Evolutionary conservation across 2,888 invertebrate genomes (phyloP).

Genomic region (Sipha maydis): DNA sequence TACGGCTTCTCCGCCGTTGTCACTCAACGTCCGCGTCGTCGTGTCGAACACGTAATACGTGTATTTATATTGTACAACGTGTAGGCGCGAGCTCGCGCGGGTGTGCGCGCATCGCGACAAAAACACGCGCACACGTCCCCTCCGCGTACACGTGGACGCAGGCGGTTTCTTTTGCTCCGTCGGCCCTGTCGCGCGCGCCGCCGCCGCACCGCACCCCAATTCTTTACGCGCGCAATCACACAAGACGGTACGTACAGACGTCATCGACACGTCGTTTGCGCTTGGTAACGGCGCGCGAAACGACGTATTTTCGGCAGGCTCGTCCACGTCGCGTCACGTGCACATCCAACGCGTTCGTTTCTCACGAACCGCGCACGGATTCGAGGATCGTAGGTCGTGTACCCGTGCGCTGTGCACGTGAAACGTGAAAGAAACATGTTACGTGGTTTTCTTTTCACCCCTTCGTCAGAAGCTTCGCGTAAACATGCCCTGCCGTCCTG

Average conservation of each 20-base stretch:
- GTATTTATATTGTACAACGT: background rate
- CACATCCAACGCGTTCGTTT: too few relatives aligned
- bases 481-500: too few relatives aligned
- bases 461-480: too few relatives aligned
- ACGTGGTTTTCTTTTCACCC: background rate
- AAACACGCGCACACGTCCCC: background rate
- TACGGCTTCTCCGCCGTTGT: background rate
- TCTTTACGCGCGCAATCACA: too few relatives aligned
- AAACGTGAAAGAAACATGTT: background rate
- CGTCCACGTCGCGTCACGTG: background rate
- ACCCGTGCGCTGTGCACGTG: background rate
- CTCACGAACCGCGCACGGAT: too few relatives aligned
- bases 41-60: background rate
- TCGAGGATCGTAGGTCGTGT: too few relatives aligned
- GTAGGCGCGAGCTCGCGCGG: background rate
- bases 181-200: background rate
- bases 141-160: background rate
- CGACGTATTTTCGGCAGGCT: background rate
- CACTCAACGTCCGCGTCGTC: background rate
- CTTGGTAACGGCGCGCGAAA: background rate
- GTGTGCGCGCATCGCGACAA: background rate
- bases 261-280: conserved; percentile 4
- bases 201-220: background rate
- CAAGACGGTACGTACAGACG: too few relatives aligned
- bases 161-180: background rate